Evolutionary conservation across 2,888 invertebrate species (phyloP).

Genomic region (Harpalus rubripes): DNA sequence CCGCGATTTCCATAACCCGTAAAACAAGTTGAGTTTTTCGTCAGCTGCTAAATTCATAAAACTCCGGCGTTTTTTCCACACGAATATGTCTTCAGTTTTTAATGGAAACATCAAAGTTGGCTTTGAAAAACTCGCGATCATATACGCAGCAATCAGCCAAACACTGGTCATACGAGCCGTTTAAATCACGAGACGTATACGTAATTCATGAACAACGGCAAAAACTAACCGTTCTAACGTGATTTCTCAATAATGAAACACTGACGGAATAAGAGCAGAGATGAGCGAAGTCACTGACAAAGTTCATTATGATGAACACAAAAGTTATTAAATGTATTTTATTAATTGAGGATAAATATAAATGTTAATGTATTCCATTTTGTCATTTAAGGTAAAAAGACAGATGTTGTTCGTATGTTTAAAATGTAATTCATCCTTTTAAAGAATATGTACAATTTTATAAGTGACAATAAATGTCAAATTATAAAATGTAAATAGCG

Average conservation of each 20-base stretch:
- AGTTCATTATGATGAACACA: background rate
- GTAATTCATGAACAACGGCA: slow-evolving; percentile 72
- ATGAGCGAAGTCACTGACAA: background rate
- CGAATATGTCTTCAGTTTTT: slow-evolving; percentile 65
- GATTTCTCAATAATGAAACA: slow-evolving; percentile 73
- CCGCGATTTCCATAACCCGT: slow-evolving; percentile 62
- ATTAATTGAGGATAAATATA: background rate
- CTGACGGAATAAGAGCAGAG: background rate
- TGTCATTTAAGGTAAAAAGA: background rate
- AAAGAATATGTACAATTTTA: background rate
- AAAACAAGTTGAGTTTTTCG: slow-evolving; percentile 63
- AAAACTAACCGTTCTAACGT: slow-evolving; percentile 70
- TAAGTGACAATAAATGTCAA: background rate
- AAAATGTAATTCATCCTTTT: background rate
- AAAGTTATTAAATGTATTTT: background rate
- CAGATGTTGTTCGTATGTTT: background rate
- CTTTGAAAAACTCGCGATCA: slow-evolving; percentile 49
- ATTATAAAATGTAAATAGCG: background rate
- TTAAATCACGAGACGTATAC: slow-evolving; percentile 69
- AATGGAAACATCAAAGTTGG: slow-evolving; percentile 66
- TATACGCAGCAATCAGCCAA: slow-evolving; percentile 54
- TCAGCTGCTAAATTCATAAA: slow-evolving; percentile 61
- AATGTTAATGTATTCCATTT: background rate
- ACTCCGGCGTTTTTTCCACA: slow-evolving; percentile 57
- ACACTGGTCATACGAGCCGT: slow-evolving; percentile 47